A percentile compares a stretch with the other conserved stretches of the same genome.
phyloP scores from a whole-genome alignment of 2,888 invertebrate species.

The Agrotis ipsilon region DNA sequence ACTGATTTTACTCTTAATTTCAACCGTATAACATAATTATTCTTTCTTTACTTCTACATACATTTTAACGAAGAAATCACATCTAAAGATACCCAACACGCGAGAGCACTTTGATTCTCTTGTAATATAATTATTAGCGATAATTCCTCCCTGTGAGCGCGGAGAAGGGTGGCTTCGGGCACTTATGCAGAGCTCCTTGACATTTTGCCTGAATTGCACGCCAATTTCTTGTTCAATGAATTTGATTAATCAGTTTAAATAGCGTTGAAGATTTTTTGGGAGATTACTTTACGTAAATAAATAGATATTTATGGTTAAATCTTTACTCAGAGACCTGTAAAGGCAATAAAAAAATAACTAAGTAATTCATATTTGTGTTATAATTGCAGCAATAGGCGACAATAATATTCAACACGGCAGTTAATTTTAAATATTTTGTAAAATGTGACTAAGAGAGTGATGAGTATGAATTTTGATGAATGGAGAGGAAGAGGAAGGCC shows the following conservation, averaged over 20 bases:
- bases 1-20: not conserved
- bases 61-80: slow-evolving; percentile 8
- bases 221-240: slow-evolving; percentile 46
- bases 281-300: not conserved
- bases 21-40: not conserved
- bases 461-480: too few relatives aligned
- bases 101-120: slow-evolving; percentile 55
- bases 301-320: not conserved
- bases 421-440: not conserved
- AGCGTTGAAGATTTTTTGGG: slow-evolving; percentile 25
- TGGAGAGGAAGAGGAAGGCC: too few relatives aligned
- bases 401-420: not conserved
- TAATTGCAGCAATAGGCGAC: too few relatives aligned
- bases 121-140: slow-evolving; percentile 53
- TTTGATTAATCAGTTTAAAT: slow-evolving; percentile 36
- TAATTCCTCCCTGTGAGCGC: slow-evolving; percentile 45
- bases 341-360: not conserved
- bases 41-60: not conserved
- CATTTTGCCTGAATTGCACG: slow-evolving; percentile 42
- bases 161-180: slow-evolving; percentile 45
- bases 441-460: not conserved
- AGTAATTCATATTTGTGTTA: not conserved
- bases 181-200: slow-evolving; percentile 57
- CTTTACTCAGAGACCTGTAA: not conserved
- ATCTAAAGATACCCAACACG: slow-evolving; percentile 9